Percentiles rank a stretch among this genome's conserved stretches.
Evolutionary conservation across 2,888 invertebrate genomes (phyloP).

Genomic region (Magallana nippona): DNA sequence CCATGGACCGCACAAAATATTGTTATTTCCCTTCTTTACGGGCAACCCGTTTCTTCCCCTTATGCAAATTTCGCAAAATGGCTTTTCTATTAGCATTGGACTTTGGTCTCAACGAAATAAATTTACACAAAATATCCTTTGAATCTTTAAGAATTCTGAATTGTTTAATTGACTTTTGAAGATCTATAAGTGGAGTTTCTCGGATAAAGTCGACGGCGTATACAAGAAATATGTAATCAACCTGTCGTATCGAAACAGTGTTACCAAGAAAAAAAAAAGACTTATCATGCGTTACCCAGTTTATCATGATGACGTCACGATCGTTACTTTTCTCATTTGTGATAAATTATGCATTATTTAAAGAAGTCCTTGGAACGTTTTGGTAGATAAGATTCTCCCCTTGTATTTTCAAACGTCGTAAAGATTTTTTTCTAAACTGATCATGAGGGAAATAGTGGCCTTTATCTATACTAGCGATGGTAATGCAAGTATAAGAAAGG

Average conservation of each 20-base stretch:
- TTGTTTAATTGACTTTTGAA: neutral
- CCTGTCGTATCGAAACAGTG: neutral
- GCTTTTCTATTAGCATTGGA: no score
- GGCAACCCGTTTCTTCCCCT: neutral
- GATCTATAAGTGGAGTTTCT: neutral
- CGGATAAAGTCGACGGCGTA: neutral
- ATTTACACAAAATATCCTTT: no score
- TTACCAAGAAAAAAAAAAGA: neutral
- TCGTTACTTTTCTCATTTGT: neutral
- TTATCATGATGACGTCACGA: neutral
- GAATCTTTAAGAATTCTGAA: neutral
- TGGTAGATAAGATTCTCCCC: neutral
- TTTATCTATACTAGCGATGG: no score
- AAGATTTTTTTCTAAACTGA: neutral
- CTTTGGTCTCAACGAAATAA: no score
- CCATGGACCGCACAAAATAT: slow-evolving; percentile 20
- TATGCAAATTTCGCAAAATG: no score
- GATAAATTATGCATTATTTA: neutral
- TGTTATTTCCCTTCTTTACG: neutral
- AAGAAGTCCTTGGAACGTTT: slow-evolving; percentile 9
- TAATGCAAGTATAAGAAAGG: no score
- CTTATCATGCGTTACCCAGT: neutral
- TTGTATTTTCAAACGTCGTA: neutral
- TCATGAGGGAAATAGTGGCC: no score
- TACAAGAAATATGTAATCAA: neutral